These are phyloP conservation scores for Leguminivora glycinivorella DNA, from an alignment of 1,140 invertebrate species.

Conservation along the genomic window DNA sequence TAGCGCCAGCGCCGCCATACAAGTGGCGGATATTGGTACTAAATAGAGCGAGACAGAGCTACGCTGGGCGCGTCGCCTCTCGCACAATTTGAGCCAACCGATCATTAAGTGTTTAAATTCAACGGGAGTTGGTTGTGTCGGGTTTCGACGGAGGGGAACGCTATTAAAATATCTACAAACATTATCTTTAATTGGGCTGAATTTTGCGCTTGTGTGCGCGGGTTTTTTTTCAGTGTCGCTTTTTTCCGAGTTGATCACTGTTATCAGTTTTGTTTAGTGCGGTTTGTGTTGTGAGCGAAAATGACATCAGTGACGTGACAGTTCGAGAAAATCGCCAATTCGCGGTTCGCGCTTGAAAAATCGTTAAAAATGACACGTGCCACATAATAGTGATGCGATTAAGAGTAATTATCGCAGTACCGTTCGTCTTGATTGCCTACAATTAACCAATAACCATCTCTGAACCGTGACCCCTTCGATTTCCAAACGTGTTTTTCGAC, in stretches of 20 bases:
- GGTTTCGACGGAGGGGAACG: constrained; percentile 74
- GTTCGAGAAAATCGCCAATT: constrained; percentile 38
- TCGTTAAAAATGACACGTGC: constrained; percentile 66
- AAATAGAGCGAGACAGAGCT: constrained; percentile 63
- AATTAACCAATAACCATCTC: not conserved
- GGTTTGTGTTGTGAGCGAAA: constrained; percentile 40
- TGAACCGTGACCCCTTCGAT: constrained; percentile 1
- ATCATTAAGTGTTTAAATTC: constrained; percentile 79
- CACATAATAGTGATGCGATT: constrained; percentile 46
- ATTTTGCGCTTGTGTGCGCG: constrained; percentile 73
- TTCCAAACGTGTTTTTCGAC: constrained; percentile 16
- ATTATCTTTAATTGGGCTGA: constrained; percentile 78
- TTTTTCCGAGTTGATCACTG: constrained; percentile 72
- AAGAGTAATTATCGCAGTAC: constrained; percentile 57
- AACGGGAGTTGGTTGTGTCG: constrained; percentile 77
- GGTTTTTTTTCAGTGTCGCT: constrained; percentile 63
- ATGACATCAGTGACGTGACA: constrained; percentile 72
- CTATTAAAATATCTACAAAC: constrained; percentile 79
- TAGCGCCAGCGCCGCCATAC: constrained; percentile 64
- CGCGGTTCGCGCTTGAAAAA: constrained; percentile 34
- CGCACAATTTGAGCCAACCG: constrained; percentile 77
- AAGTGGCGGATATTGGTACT: constrained; percentile 61
- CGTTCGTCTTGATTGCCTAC: constrained; percentile 51
- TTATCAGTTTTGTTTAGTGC: constrained; percentile 66
- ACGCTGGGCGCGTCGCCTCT: constrained; percentile 71